These are phyloP conservation scores for Eucriotettix oculatus DNA, from an alignment of 2,888 invertebrate species.

Conservation along the genomic window DNA sequence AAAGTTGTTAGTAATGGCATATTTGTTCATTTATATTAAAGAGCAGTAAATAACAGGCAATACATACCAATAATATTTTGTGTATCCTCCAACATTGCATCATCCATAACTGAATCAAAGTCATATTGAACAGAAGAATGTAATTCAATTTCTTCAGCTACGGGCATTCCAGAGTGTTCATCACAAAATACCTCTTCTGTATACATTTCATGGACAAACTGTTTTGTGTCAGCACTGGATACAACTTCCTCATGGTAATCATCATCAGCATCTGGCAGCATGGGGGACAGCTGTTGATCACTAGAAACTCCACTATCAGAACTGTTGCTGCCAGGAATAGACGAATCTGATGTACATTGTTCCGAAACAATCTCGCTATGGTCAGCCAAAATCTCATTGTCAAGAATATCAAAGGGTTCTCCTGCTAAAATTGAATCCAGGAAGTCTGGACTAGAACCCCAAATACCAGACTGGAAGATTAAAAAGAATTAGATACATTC, in stretches of 20 bases:
- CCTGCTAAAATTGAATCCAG: slow-evolving; percentile 50
- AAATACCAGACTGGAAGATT: slow-evolving; percentile 27
- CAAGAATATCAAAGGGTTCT: slow-evolving; percentile 31
- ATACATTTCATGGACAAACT: background rate
- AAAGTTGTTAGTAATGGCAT: too few relatives aligned
- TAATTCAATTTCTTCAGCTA: background rate
- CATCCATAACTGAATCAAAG: too few relatives aligned
- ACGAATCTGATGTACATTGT: background rate
- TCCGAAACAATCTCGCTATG: background rate
- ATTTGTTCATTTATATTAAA: too few relatives aligned
- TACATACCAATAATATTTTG: too few relatives aligned
- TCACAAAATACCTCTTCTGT: background rate
- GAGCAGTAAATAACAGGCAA: too few relatives aligned
- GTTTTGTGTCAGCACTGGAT: background rate
- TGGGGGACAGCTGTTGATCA: slow-evolving; percentile 24
- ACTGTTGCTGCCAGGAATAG: slow-evolving; percentile 23
- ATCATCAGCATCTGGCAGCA: slow-evolving; percentile 8
- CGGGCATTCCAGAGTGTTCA: background rate
- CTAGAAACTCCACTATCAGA: slow-evolving; percentile 58
- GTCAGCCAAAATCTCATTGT: slow-evolving; percentile 2
- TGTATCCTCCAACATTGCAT: too few relatives aligned
- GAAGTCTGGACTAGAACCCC: slow-evolving; percentile 38
- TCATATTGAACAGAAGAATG: background rate
- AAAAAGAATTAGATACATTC: background rate
- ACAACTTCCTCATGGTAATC: background rate